Evolutionary conservation across 2,113 vertebrate species (phyloP).

Genomic region (Sylvilagus bachmani): DNA sequence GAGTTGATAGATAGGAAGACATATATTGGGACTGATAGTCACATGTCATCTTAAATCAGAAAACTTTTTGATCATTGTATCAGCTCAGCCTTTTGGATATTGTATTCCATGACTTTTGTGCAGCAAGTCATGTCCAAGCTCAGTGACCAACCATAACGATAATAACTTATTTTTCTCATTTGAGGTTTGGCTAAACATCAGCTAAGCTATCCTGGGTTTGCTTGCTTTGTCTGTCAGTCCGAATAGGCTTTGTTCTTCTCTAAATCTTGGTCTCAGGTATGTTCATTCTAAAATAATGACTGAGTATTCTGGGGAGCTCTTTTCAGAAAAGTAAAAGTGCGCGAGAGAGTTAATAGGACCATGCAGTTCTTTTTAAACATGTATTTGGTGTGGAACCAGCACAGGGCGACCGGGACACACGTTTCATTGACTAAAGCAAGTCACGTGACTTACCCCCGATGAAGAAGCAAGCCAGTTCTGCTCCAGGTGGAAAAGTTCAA

Average conservation of each 20-base stretch:
- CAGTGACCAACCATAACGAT: not conserved
- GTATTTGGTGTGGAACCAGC: not conserved
- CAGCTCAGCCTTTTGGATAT: not conserved
- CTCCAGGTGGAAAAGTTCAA: not conserved
- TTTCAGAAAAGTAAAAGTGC: not conserved
- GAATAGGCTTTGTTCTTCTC: not conserved
- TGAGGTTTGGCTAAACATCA: not conserved
- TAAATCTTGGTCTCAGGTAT: not conserved
- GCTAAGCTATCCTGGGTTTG: not conserved
- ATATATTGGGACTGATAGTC: not conserved
- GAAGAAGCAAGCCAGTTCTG: not conserved
- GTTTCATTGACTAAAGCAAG: not conserved
- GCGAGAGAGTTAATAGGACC: not conserved
- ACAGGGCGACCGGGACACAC: not conserved
- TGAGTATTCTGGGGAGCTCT: not conserved
- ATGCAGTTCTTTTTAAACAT: not conserved
- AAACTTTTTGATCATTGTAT: not conserved
- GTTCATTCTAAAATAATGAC: not conserved
- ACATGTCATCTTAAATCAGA: constrained; percentile 53
- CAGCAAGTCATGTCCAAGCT: not conserved
- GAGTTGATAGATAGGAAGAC: constrained; percentile 10
- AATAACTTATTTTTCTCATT: not conserved
- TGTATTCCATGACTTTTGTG: not conserved
- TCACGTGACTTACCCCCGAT: not conserved
- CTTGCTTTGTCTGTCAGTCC: not conserved